A percentile compares a stretch with the other conserved stretches of the same genome.
Conservation (phyloP, 2,797 vertebrate species). For the Cossypha heuglini region DNA sequence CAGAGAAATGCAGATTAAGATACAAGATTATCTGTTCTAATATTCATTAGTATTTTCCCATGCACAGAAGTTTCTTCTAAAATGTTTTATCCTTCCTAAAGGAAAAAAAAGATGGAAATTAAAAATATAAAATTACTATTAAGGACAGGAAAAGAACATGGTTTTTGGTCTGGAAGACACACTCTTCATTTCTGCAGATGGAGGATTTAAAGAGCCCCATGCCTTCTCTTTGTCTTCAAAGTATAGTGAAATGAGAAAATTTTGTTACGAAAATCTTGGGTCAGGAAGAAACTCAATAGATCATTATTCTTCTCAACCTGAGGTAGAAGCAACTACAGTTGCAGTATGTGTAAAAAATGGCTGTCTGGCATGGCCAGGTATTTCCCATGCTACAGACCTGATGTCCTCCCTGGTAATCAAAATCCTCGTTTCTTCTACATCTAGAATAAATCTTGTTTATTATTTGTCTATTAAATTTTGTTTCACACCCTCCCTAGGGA, state of each 20-base stretch:
- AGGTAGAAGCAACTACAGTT: background rate
- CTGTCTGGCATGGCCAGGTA: background rate
- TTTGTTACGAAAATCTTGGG: background rate
- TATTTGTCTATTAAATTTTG: background rate
- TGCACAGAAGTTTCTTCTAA: background rate
- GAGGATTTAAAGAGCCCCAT: background rate
- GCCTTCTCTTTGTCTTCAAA: slow-evolving; percentile 8
- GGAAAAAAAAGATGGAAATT: background rate
- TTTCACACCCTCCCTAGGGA: background rate
- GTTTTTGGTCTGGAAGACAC: slow-evolving; percentile 31
- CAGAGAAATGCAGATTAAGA: background rate
- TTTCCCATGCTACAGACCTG: background rate
- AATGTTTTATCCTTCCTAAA: background rate
- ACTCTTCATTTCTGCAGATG: background rate
- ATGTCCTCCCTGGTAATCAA: background rate
- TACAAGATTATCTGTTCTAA: background rate
- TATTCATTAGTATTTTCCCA: background rate
- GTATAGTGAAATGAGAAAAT: background rate
- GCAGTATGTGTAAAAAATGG: background rate
- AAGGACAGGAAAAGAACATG: background rate
- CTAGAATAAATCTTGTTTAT: background rate
- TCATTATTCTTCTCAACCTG: background rate
- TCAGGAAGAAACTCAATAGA: background rate
- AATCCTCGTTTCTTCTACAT: background rate
- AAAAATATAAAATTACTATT: slow-evolving; percentile 20